These are phyloP conservation scores for Noctua comes DNA, from an alignment of 2,888 invertebrate species.

Conservation along the genomic window DNA sequence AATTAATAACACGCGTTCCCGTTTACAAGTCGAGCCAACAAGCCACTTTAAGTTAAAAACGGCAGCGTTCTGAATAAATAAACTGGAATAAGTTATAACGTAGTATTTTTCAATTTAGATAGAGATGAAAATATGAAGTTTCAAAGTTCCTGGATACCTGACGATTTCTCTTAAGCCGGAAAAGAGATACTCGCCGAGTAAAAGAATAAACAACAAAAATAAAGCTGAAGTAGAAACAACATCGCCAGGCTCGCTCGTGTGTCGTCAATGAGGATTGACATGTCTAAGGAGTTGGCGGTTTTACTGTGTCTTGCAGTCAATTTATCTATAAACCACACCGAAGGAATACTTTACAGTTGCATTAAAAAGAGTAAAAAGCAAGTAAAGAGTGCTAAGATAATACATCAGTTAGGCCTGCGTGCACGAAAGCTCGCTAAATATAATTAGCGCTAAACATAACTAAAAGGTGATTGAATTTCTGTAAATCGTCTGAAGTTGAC, in stretches of 20 bases:
- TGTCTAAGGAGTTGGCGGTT: slow-evolving; percentile 17
- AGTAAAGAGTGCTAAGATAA: slow-evolving; percentile 16
- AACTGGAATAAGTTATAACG: neutral
- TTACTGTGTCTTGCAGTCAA: slow-evolving; percentile 17
- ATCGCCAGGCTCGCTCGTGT: slow-evolving; percentile 12
- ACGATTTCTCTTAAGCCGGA: neutral
- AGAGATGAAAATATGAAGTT: slow-evolving; percentile 1
- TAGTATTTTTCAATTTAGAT: neutral
- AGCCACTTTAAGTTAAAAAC: slow-evolving; percentile 37
- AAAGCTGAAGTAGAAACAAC: slow-evolving; percentile 13
- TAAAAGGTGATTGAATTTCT: slow-evolving; percentile 40
- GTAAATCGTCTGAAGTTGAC: slow-evolving; percentile 29
- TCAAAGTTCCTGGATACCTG: neutral
- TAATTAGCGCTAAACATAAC: slow-evolving; percentile 24
- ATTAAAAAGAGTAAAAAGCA: slow-evolving; percentile 27
- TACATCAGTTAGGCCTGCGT: slow-evolving; percentile 26
- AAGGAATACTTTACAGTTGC: slow-evolving; percentile 6
- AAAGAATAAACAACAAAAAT: slow-evolving; percentile 13
- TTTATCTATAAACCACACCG: slow-evolving; percentile 29
- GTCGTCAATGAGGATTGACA: slow-evolving; percentile 36
- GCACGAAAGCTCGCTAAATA: slow-evolving; percentile 26
- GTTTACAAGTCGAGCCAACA: slow-evolving; percentile 58
- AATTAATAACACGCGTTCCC: slow-evolving; percentile 70
- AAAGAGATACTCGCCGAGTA: neutral
- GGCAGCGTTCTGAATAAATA: slow-evolving; percentile 17